These are phyloP conservation scores for Sphaeramia orbicularis DNA, from an alignment of 2,797 vertebrate genomes.

Conservation along the genomic window DNA sequence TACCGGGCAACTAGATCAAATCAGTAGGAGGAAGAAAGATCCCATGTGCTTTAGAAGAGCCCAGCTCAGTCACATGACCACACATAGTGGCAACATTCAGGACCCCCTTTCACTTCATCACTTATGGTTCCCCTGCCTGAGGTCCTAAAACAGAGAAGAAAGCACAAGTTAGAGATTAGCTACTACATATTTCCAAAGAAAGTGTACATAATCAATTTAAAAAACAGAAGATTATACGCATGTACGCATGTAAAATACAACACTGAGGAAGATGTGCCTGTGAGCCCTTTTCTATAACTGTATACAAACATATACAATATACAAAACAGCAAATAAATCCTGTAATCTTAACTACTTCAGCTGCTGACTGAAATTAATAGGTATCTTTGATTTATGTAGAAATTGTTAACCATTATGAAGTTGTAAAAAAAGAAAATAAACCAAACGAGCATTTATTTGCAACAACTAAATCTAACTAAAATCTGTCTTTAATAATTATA, in stretches of 20 bases:
- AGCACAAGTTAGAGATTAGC: slow-evolving; percentile 6
- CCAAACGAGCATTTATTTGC: too few species aligned
- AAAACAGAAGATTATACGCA: background rate
- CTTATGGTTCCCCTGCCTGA: slow-evolving; percentile 33
- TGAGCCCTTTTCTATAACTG: background rate
- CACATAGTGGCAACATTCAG: slow-evolving; percentile 59
- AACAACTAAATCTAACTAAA: too few species aligned
- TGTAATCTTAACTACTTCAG: background rate
- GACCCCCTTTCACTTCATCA: slow-evolving; percentile 41
- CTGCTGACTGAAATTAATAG: background rate
- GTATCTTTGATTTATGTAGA: too few species aligned
- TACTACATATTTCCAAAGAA: background rate
- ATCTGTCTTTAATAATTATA: too few species aligned
- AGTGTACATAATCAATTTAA: background rate
- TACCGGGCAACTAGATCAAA: slow-evolving; percentile 21
- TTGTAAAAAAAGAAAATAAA: background rate
- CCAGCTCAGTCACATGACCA: slow-evolving; percentile 58
- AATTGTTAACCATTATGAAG: background rate
- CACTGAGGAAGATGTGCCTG: background rate
- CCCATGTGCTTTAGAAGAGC: slow-evolving; percentile 34
- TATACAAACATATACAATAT: background rate
- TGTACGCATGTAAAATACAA: background rate
- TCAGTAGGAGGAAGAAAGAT: slow-evolving; percentile 31
- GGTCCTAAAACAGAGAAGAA: slow-evolving; percentile 61
- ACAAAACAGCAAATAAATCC: background rate